phyloP scores from a whole-genome alignment of 1,140 invertebrate genomes.

The Apis mellifera region DNA sequence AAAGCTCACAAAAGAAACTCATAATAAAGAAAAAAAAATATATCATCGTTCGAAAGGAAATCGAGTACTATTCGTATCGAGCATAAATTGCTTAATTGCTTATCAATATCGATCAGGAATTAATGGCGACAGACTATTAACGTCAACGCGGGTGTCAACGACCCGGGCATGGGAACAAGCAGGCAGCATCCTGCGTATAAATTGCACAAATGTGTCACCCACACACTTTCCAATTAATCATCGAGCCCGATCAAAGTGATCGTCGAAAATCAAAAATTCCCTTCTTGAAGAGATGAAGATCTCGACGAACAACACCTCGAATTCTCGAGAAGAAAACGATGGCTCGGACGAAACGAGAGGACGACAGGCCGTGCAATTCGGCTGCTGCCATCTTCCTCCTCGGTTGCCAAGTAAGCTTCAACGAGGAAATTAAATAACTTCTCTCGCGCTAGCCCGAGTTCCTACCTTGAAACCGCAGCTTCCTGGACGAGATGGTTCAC shows the following conservation, averaged over 20 bases:
- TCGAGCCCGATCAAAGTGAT: not conserved
- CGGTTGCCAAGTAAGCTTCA: constrained; percentile 68
- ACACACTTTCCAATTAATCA: constrained; percentile 46
- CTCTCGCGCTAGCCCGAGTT: not conserved
- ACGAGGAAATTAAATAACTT: constrained; percentile 71
- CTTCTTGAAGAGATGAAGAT: constrained; percentile 30
- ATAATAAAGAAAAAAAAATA: no score
- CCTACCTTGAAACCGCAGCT: constrained; percentile 31
- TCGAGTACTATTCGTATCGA: not conserved
- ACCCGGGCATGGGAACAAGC: not conserved
- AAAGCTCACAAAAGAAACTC: no score
- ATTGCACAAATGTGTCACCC: constrained; percentile 29
- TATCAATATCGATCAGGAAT: constrained; percentile 35
- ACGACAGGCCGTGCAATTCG: constrained; percentile 42
- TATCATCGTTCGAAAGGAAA: not conserved
- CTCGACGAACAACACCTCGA: constrained; percentile 57
- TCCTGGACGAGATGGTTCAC: constrained; percentile 31
- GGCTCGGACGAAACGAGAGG: constrained; percentile 38
- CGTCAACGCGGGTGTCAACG: constrained; percentile 8
- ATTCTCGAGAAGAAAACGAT: constrained; percentile 46
- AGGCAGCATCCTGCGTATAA: constrained; percentile 19
- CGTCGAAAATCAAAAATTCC: constrained; percentile 47
- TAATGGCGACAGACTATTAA: constrained; percentile 32
- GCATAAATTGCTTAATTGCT: constrained; percentile 35
- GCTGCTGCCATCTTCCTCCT: constrained; percentile 49